These are phyloP conservation scores for Nasonovia ribisnigri DNA, from an alignment of 2,888 invertebrate species.

Conservation along the genomic window DNA sequence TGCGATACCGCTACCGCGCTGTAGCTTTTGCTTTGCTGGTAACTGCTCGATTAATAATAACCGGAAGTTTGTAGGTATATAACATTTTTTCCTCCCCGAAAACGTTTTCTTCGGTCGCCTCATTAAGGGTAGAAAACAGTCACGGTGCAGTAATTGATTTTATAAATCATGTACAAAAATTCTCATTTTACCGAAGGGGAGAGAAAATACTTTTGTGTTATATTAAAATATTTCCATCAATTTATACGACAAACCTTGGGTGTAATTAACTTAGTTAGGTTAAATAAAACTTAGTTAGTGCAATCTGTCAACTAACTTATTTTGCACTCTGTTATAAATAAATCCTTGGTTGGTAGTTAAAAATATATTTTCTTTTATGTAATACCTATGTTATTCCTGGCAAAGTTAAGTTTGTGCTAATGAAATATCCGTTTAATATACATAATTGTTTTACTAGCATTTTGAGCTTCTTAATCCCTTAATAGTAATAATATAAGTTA, in stretches of 20 bases:
- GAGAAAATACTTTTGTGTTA: slow-evolving; percentile 35
- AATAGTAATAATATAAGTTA: background rate
- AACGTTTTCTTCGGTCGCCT: slow-evolving; percentile 19
- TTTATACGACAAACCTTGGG: slow-evolving; percentile 5
- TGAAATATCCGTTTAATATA: background rate
- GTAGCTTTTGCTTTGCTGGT: slow-evolving; percentile 30
- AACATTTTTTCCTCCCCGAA: background rate
- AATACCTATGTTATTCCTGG: background rate
- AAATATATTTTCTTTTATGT: background rate
- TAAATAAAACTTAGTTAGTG: background rate
- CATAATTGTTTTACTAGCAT: background rate
- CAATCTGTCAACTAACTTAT: slow-evolving; percentile 6
- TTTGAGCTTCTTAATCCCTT: background rate
- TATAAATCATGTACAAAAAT: slow-evolving; percentile 44
- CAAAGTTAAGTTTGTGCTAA: background rate
- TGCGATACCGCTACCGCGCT: background rate
- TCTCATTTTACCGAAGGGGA: background rate
- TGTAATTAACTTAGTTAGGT: slow-evolving; percentile 21
- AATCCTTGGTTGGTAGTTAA: background rate
- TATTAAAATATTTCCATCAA: slow-evolving; percentile 27
- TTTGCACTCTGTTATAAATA: background rate
- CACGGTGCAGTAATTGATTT: slow-evolving; percentile 29
- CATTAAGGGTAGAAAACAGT: slow-evolving; percentile 15
- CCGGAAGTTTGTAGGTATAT: slow-evolving; percentile 4
- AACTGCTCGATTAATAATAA: slow-evolving; percentile 55